These are phyloP conservation scores for Myotis daubentonii DNA, from an alignment of 2,797 vertebrate genomes.

Conservation along the genomic window DNA sequence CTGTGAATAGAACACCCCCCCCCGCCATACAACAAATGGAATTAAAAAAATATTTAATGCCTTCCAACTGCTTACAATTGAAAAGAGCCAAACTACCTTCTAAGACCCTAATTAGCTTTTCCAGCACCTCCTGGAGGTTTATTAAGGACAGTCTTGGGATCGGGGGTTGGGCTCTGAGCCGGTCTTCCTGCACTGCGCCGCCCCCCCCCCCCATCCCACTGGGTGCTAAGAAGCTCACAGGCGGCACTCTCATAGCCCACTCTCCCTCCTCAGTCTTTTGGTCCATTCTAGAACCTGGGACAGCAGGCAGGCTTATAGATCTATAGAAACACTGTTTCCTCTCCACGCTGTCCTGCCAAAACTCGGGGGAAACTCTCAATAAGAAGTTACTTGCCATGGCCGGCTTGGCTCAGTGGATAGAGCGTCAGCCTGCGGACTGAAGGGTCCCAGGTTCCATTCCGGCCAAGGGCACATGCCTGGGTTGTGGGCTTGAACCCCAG, in stretches of 20 bases:
- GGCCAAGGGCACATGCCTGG: too few species aligned
- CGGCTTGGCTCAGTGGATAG: too few species aligned
- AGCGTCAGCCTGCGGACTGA: too few species aligned
- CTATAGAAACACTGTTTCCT: neutral
- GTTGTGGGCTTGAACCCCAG: too few species aligned
- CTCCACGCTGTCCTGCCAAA: neutral
- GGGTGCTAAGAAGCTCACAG: conserved; percentile 52
- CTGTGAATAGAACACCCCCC: neutral
- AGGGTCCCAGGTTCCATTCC: too few species aligned
- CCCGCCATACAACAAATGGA: neutral
- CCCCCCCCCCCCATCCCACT: neutral
- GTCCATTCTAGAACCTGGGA: neutral
- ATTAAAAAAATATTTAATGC: conserved; percentile 22
- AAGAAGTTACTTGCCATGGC: neutral
- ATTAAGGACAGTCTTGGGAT: conserved; percentile 46
- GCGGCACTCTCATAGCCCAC: neutral
- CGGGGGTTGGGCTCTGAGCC: conserved; percentile 29
- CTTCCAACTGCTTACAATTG: conserved; percentile 7
- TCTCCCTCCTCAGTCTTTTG: neutral
- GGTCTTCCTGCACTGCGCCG: too few species aligned
- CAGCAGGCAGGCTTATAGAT: neutral
- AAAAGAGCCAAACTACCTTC: conserved; percentile 13
- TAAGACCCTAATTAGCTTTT: conserved; percentile 41
- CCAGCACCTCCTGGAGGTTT: conserved; percentile 33
- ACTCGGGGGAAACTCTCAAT: neutral